Evolutionary conservation across 1,140 invertebrate genomes (phyloP), one percentile per base, ranked within the genome.

Genomic region (Bombus balteatus): DNA sequence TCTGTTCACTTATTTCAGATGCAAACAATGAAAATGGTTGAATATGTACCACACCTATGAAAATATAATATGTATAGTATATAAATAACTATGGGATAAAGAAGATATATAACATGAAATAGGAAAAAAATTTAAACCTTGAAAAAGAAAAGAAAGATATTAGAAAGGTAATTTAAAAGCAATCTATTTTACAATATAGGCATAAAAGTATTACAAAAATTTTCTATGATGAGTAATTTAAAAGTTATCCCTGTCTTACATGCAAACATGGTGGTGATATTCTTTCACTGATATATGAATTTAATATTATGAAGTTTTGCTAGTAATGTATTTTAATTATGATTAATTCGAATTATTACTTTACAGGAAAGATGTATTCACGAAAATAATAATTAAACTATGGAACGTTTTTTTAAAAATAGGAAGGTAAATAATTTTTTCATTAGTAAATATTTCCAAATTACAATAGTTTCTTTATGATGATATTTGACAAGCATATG

Each of bases 221-320:
- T 34, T 53, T 9, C n/a, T 62, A 86, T 94, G 93, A 93, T 94
- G 93, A 93, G 66, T 85, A 83, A 66, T 89, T 78, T 88, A 12
- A 25, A 68, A 93, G 93, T 93, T 94, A 94, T 93, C 93, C 93
- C 93, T 94, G 93, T 93, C 93, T 83, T 93, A 93, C 91, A 83
- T 78, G 71, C n/a, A 77, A 53, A 81, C 22, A 80, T 93, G 92
- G 92, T 90, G 92, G 92, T 90, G 92, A 94, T 59, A 89, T 62
- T 76, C 79, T 66, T 84, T 72, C 22, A 53, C 92, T 93, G 92
- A 93, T 81, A 53, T 65, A 41, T n/a, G 15, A 32, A 47, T 74
- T 47, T 81, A 28, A 68, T 28, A 53, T 18, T 65, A 39, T n/a
- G 4, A 1, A 65, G 39, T n/a, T 13, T 37, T 66, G 25, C 34